phyloP scores from a whole-genome alignment of 64 coral and sea anemone genomes.

The Stichodactyla helianthus region DNA sequence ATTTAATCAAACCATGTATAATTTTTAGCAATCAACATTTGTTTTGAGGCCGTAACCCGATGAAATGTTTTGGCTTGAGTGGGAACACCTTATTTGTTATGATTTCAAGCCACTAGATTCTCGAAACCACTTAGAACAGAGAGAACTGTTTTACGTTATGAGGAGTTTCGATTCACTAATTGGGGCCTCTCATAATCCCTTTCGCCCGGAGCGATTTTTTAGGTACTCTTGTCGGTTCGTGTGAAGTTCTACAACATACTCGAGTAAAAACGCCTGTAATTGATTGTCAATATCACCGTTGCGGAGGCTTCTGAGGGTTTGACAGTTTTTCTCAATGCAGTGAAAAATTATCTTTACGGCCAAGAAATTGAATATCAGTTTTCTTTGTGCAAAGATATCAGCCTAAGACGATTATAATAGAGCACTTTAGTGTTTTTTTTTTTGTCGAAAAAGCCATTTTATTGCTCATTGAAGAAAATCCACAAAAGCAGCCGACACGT shows the following conservation, averaged over 20 bases:
- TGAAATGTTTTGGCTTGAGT: too few species aligned
- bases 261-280: background rate
- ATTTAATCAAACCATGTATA: too few species aligned
- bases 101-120: background rate
- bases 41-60: too few species aligned
- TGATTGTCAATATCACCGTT: background rate
- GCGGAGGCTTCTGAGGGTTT: background rate
- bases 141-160: background rate
- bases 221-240: background rate
- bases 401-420: background rate
- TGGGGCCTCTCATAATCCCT: background rate
- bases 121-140: background rate
- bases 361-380: background rate
- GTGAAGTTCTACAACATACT: background rate
- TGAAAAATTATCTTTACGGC: background rate
- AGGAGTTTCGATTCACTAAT: slow-evolving; percentile 7
- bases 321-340: background rate
- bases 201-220: background rate
- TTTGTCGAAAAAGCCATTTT: background rate
- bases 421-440: background rate
- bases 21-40: too few species aligned
- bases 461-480: slow-evolving; percentile 1
- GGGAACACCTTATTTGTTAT: background rate
- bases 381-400: slow-evolving; percentile 1
- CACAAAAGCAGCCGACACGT: background rate